These are phyloP conservation scores for Diarsia dahlii DNA, from an alignment of 2,888 invertebrate genomes.

Conservation along the genomic window DNA sequence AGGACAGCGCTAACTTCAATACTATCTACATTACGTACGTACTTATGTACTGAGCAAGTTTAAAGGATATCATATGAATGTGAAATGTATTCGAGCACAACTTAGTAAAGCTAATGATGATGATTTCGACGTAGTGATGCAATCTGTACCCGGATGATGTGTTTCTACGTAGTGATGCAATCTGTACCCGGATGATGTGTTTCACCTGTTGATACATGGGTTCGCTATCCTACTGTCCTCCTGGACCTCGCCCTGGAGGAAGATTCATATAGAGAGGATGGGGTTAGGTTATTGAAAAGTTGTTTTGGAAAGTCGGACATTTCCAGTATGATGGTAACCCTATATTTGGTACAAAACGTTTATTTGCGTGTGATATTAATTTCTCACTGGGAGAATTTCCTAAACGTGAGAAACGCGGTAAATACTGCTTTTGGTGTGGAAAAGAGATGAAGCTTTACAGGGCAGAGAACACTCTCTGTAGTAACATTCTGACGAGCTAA, in stretches of 20 bases:
- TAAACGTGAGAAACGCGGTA: no score
- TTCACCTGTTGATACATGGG: not conserved
- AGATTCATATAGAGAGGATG: not conserved
- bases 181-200: not conserved
- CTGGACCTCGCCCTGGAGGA: not conserved
- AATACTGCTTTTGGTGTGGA: no score
- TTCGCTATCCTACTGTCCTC: not conserved
- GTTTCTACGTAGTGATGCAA: not conserved
- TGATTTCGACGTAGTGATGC: not conserved
- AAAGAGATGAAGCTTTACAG: no score
- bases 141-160: not conserved
- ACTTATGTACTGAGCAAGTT: not conserved
- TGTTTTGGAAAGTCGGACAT: no score
- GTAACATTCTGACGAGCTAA: no score
- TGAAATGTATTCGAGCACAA: not conserved
- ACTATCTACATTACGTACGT: not conserved
- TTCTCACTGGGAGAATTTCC: not conserved
- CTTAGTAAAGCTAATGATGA: not conserved
- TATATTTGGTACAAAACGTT: not conserved
- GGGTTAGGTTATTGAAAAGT: not conserved
- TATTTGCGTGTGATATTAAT: not conserved
- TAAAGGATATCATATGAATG: no score
- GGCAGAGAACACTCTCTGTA: no score
- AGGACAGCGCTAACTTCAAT: conserved; percentile 12
- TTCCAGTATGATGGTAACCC: not conserved